These are phyloP conservation scores for Harmothoe impar DNA, from an alignment of 2,888 invertebrate species.

Conservation along the genomic window DNA sequence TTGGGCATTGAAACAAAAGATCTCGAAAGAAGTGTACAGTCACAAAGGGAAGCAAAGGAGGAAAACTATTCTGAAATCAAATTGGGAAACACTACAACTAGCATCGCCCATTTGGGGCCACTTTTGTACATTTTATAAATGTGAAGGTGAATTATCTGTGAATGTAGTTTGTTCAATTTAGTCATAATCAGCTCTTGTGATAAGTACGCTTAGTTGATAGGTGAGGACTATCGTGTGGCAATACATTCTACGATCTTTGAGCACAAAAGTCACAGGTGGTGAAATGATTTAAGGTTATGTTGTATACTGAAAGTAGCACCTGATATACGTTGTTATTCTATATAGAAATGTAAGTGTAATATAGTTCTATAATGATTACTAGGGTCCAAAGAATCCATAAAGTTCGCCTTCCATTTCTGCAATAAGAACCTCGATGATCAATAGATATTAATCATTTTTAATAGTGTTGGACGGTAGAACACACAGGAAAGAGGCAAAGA, in stretches of 20 bases:
- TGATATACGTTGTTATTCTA: not conserved
- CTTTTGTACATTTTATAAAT: not conserved
- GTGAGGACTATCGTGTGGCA: not conserved
- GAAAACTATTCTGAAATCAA: not conserved
- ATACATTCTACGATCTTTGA: not conserved
- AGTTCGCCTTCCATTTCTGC: not conserved
- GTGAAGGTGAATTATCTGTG: not conserved
- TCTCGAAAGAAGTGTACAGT: not conserved
- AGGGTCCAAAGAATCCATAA: constrained; percentile 40
- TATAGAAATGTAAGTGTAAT: not conserved
- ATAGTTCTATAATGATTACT: not conserved
- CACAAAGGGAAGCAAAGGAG: not conserved
- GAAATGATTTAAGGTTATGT: not conserved
- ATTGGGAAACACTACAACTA: not conserved
- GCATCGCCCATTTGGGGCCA: not conserved
- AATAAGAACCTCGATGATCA: not conserved
- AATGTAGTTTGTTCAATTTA: constrained; percentile 24
- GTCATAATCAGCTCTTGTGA: constrained; percentile 42
- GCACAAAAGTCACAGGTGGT: not conserved
- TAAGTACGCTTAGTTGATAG: constrained; percentile 19
- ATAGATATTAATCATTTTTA: not conserved
- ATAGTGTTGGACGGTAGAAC: not conserved
- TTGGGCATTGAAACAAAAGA: no score
- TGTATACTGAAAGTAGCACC: constrained; percentile 19
- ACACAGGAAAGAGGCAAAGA: no score